Conservation (phyloP, 2,888 invertebrate genomes). For the Germaria angustata region DNA sequence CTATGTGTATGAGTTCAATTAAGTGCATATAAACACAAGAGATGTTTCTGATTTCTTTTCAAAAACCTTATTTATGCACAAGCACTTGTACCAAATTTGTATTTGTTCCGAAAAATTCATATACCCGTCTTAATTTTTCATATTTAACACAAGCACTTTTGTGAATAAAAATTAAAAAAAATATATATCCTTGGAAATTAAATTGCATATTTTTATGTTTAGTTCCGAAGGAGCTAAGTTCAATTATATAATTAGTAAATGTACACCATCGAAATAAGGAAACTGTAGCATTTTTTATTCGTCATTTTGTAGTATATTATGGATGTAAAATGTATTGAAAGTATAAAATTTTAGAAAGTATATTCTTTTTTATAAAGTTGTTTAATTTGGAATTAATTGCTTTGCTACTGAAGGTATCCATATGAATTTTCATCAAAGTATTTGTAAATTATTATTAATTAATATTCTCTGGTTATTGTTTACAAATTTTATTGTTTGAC, state of each 20-base stretch:
- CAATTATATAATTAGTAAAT: no score
- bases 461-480: conserved; percentile 16
- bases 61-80: conserved; percentile 61
- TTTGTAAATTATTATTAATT: conserved; percentile 42
- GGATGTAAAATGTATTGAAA: no score
- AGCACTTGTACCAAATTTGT: conserved; percentile 62
- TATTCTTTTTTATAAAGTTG: no score
- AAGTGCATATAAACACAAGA: conserved; percentile 64
- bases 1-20: conserved; percentile 18
- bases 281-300: no score
- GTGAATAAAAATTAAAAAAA: conserved; percentile 6
- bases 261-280: no score
- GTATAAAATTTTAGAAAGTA: no score
- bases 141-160: neutral
- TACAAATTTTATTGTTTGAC: no score
- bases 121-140: conserved; percentile 3
- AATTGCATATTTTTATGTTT: no score
- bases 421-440: conserved; percentile 44
- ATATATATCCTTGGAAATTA: conserved; percentile 54
- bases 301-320: no score
- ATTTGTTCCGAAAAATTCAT: conserved; percentile 20
- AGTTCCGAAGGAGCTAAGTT: no score
- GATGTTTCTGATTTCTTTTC: conserved; percentile 49
- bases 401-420: no score
- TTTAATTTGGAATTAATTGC: no score